Evolutionary conservation across 2,888 invertebrate genomes (phyloP), one percentile per base, ranked within the genome.

Genomic region (Dioctria rufipes): DNA sequence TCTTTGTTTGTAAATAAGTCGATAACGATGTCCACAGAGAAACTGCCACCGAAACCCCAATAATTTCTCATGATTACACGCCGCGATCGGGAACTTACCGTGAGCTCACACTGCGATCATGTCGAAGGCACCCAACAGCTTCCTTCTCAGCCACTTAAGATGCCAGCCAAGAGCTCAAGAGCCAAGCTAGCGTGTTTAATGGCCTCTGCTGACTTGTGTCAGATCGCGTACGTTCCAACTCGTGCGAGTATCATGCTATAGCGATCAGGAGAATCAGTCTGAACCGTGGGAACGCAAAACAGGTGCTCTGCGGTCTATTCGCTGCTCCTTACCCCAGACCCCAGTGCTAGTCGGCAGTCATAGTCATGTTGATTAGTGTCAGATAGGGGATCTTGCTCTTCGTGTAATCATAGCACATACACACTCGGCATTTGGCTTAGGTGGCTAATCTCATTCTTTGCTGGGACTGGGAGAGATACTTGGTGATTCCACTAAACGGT

Each of bases 161-260:
- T 65, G 79, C 82, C 83, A 80, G 82, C 81, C 82, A 81, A 80
- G 75, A 80, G 11, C 25, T 25, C 25, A 25, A 25, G 25, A 25
- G 25, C 25, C 25, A 25, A 25, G 25, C 61, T 65, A 66, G 78
- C 83, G 82, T 49, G 75, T 69, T 79, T 77, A 80, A 81, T 82
- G 81, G 83, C 81, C 81, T 80, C 80, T 80, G 82, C 82, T 79
- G 81, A 80, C 82, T 80, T 81, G 81, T 78, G 78, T 80, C 81
- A 67, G 82, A 83, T 83, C 82, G 84, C 83, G 83, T 84, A 83
- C 84, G 83, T 83, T 84, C 83, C 84, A 84, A 84, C 84, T 84
- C 83, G 84, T 84, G 84, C 84, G 84, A 81, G 81, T 78, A 82
- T 83, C 81, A 77, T 78, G 63, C 78, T 67, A n/a, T n/a, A 77